Evolutionary conservation across 2,888 invertebrate species (phyloP).

Genomic region (Chelonus formosanus): DNA sequence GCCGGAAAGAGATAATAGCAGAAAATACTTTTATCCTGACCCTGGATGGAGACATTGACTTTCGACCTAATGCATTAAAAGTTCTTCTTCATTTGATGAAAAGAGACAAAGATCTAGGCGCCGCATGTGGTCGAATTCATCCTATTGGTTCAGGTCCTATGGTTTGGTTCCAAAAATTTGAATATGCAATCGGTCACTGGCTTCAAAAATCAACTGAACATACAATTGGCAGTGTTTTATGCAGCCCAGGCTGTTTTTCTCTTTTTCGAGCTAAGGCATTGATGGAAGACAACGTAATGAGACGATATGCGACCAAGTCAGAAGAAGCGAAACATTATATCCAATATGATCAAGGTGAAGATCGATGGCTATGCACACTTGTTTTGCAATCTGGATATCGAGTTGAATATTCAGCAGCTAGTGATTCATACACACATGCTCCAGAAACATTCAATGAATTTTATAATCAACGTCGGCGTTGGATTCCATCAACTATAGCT

Average conservation of each 20-base stretch:
- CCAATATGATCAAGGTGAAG: constrained; percentile 96
- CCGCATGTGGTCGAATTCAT: constrained; percentile 90
- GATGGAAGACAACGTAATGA: constrained; percentile 92
- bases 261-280: constrained; percentile 87
- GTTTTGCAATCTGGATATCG: constrained; percentile 90
- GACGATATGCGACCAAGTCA: constrained; percentile 82
- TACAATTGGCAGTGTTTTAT: constrained; percentile 88
- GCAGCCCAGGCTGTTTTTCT: constrained; percentile 92
- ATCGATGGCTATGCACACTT: constrained; percentile 94
- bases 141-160: constrained; percentile 83
- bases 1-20: constrained; percentile 74
- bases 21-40: constrained; percentile 86
- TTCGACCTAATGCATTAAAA: constrained; percentile 81
- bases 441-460: constrained; percentile 94
- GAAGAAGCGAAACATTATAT: constrained; percentile 85
- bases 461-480: constrained; percentile 91
- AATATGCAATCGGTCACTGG: constrained; percentile 94
- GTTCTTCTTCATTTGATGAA: constrained; percentile 87
- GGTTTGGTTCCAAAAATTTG: constrained; percentile 89
- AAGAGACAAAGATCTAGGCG: constrained; percentile 79
- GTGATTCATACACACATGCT: constrained; percentile 93
- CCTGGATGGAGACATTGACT: constrained; percentile 90
- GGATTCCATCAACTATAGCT: constrained; percentile 96
- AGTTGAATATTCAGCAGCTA: constrained; percentile 93
- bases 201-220: constrained; percentile 92